phyloP scores from a whole-genome alignment of 30 jellyfish, hydroid and myxozoan species.

The Clytia hemisphaerica region DNA sequence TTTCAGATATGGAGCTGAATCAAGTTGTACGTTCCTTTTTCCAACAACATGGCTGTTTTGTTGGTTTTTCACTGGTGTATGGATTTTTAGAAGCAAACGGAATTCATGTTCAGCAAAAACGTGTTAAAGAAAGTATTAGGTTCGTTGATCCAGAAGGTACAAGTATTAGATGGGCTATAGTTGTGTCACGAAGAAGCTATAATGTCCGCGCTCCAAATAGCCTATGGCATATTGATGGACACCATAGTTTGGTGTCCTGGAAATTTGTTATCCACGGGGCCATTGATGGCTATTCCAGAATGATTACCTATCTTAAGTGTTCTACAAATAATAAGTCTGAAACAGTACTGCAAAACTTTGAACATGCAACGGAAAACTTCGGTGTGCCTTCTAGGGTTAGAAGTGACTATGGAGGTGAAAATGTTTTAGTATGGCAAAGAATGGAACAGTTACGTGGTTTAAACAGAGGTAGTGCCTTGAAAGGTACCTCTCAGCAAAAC shows the following conservation, averaged over 20 bases:
- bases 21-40: too few species aligned
- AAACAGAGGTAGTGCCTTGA: slow-evolving; percentile 5
- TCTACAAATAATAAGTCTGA: slow-evolving; percentile 26
- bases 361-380: not conserved
- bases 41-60: too few species aligned
- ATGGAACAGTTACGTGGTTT: slow-evolving; percentile 24
- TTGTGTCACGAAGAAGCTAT: slow-evolving; percentile 30
- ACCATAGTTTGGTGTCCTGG: slow-evolving; percentile 38
- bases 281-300: slow-evolving; percentile 48
- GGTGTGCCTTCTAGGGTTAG: too few species aligned
- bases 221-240: slow-evolving; percentile 51
- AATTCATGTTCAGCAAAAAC: too few species aligned
- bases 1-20: too few species aligned
- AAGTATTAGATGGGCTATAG: slow-evolving; percentile 26
- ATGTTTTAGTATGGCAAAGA: slow-evolving; percentile 25
- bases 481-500: slow-evolving; percentile 24
- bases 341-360: slow-evolving; percentile 27
- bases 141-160: slow-evolving; percentile 32
- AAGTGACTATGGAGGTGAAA: slow-evolving; percentile 31
- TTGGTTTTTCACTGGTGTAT: too few species aligned
- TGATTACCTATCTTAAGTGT: slow-evolving; percentile 24
- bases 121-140: slow-evolving; percentile 27
- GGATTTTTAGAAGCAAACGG: too few species aligned
- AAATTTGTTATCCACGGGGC: slow-evolving; percentile 44
- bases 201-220: slow-evolving; percentile 28